Conservation (phyloP, 2,113 vertebrate species). For the Ornithorhynchus anatinus region DNA sequence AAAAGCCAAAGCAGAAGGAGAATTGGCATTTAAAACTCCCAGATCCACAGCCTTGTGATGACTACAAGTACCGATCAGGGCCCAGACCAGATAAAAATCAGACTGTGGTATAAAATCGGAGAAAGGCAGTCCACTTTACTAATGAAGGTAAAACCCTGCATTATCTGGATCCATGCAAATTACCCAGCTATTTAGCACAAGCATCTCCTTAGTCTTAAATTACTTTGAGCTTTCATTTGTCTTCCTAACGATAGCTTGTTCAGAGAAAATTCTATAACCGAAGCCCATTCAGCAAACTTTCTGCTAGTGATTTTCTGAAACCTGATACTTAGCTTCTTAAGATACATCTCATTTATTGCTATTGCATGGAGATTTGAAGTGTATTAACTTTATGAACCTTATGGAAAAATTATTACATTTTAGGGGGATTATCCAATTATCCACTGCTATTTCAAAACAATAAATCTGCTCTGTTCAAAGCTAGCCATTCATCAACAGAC, state of each 20-base stretch:
- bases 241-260: conserved; percentile 1
- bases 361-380: conserved; percentile 37
- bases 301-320: background rate
- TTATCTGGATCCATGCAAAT: too few relatives aligned
- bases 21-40: too few relatives aligned
- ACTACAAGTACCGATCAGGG: too few relatives aligned
- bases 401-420: conserved; percentile 57
- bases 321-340: conserved; percentile 22
- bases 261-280: background rate
- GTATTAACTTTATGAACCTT: conserved; percentile 55
- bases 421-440: conserved; percentile 62
- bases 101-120: too few relatives aligned
- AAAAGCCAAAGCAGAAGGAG: too few relatives aligned
- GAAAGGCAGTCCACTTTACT: too few relatives aligned
- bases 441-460: conserved; percentile 41
- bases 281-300: background rate
- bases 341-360: too few relatives aligned
- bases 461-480: conserved; percentile 53
- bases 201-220: too few relatives aligned
- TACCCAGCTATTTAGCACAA: too few relatives aligned
- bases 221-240: background rate
- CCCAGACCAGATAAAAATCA: too few relatives aligned
- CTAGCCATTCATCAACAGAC: conserved; percentile 50
- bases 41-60: too few relatives aligned
- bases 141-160: too few relatives aligned